Evolutionary conservation across 2,797 vertebrate species (phyloP), one percentile per base, ranked within the genome.

Genomic region (Peromyscus eremicus): DNA sequence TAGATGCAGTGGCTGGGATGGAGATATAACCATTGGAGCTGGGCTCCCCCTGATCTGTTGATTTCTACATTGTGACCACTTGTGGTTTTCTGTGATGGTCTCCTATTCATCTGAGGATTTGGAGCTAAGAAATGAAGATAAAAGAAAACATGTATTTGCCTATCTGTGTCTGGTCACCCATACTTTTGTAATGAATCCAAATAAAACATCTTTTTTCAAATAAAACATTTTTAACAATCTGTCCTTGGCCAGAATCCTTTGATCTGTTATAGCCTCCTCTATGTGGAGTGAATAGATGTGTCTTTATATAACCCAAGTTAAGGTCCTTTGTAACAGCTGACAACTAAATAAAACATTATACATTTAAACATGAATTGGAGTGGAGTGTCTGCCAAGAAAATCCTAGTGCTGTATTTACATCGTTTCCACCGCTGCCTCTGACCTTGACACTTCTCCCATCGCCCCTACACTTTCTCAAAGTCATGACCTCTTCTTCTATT

Each of bases 21-120:
- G 5, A 40, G 14, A 27, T 83, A 8, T 29, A 43, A 25, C 25
- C 25, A 40, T 6, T 40, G n/a, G 7, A 83, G 57, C 2, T 0
- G 2, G 6, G n/a, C 3, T 82, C 12, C 1, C n/a, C 6, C 3
- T 5, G 2, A 29, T 16, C 23, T 60, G n/a, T 60, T 60, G 23
- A 62, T 83, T 62, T 10, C 37, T 57, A 16, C 57, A 62, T 37
- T 37, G 3, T 40, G 23, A 40, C 25, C 4, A 19, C 7, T 83
- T n/a, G 34, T 81, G 34, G 34, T n/a, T 57, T 37, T 81, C 52
- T 81, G 37, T 83, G 37, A 32, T 19, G 5, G 27, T 32, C 27
- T 64, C 60, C 40, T 43, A 64, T 83, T 43, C 2, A 12, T 43
- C 25, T 83, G 27, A 83, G 27, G 27, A 64, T 83, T 83, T 64